Evolutionary conservation across 2,888 invertebrate genomes (phyloP), one percentile per base, ranked within the genome.

Genomic region (Perdita meconis): DNA sequence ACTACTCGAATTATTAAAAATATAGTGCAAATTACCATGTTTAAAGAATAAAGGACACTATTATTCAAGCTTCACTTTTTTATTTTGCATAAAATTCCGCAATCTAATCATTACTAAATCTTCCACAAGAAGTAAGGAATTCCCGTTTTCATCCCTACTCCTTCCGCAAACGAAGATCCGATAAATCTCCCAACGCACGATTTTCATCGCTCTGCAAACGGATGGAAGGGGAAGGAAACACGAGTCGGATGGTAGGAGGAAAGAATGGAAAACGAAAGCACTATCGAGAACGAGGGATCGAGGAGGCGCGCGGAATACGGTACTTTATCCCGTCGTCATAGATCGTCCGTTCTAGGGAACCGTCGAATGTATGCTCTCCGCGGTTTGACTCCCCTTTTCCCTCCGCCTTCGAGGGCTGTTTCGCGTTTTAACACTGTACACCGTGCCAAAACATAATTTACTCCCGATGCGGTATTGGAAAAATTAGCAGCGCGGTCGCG

Each of bases 301-400:
- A 61, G 77, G 68, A 73, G 80, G 80, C 74, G 76, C 64, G 56
- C 55, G 19, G 64, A 71, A 61, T 56, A 75, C 72, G 78, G 71
- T 78, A 60, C 84, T 83, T 83, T 83, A 81, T 80, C 80, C 80
- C 81, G 55, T 82, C 70, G 78, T 78, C 80, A 72, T 82, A 81
- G 68, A 81, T 82, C 77, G 70, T 77, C 60, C 79, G 72, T 70
- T 55, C 63, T 57, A 67, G 50, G 59, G 67, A 75, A 64, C 80
- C 76, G 65, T 68, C 80, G 76, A 75, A 78, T 73, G 76, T 73
- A 79, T 70, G 63, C 68, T 79, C 68, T 47, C 59, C 65, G 71
- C 53, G 76, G 63, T 63, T 64, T 65, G 75, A 55, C 44, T 51
- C 51, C 36, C 22, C 0, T 19, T 19, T 19, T 2, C n/a, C 44